Conservation (phyloP, 1,140 invertebrate genomes). For the Zaprionus kolodkinae region DNA sequence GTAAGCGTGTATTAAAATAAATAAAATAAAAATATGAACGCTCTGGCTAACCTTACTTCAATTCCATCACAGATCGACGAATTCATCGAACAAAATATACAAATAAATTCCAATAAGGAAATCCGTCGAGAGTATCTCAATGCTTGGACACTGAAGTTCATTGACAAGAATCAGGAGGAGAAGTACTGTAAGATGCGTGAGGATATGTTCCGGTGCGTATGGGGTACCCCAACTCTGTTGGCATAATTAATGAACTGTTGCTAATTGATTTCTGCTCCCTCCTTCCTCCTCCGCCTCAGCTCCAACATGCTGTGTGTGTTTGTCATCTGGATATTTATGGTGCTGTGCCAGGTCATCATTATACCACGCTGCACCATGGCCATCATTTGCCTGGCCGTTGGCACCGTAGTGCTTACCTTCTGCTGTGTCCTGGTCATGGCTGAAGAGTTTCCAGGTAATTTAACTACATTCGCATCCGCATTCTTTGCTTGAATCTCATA, state of each 20-base stretch:
- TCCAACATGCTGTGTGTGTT: conserved; percentile 97
- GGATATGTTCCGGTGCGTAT: conserved; percentile 91
- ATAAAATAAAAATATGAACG: too few species aligned
- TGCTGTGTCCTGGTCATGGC: conserved; percentile 93
- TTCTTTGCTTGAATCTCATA: not conserved
- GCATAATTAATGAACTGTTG: conserved; percentile 74
- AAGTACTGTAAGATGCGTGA: conserved; percentile 93
- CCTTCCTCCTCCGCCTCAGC: conserved; percentile 71
- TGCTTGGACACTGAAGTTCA: conserved; percentile 93
- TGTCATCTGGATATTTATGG: conserved; percentile 95
- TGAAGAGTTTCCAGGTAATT: conserved; percentile 89
- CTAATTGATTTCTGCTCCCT: conserved; percentile 66
- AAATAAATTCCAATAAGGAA: conserved; percentile 96
- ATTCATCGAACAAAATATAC: conserved; percentile 94
- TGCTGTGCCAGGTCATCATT: conserved; percentile 91
- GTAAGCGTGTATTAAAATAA: too few species aligned
- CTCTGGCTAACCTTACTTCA: too few species aligned
- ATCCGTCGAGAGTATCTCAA: conserved; percentile 95
- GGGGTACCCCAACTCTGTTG: conserved; percentile 26
- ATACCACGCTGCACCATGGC: conserved; percentile 88
- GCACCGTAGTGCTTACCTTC: conserved; percentile 88
- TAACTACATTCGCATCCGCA: too few species aligned
- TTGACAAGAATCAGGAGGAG: conserved; percentile 86
- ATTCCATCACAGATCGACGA: conserved; percentile 89
- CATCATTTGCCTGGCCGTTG: conserved; percentile 86